These are phyloP conservation scores for Lutra lutra DNA, from an alignment of 2,797 vertebrate genomes.

Conservation along the genomic window DNA sequence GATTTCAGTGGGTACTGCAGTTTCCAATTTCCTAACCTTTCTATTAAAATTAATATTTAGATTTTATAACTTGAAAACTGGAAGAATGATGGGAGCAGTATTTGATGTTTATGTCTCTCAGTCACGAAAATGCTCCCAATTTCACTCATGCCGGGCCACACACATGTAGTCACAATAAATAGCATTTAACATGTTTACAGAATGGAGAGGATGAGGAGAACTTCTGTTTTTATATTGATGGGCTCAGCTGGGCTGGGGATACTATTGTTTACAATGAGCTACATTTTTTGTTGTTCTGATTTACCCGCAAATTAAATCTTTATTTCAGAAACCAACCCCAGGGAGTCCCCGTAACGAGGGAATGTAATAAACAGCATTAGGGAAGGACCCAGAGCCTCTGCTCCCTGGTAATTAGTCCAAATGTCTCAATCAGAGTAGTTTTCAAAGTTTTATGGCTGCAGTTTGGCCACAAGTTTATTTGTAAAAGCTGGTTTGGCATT, in stretches of 20 bases:
- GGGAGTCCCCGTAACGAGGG: constrained; percentile 87
- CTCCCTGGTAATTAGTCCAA: constrained; percentile 85
- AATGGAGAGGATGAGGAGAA: constrained; percentile 89
- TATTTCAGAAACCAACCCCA: constrained; percentile 88
- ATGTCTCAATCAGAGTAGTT: constrained; percentile 86
- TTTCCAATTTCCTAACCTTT: constrained; percentile 85
- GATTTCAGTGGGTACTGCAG: constrained; percentile 74
- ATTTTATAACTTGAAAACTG: constrained; percentile 86
- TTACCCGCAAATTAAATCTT: constrained; percentile 89
- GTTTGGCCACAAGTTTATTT: constrained; percentile 87
- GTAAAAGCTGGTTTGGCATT: constrained; percentile 85
- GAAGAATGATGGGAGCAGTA: constrained; percentile 86
- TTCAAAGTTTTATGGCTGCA: constrained; percentile 85
- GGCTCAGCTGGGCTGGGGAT: constrained; percentile 89
- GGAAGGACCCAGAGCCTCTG: constrained; percentile 78
- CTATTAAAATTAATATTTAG: constrained; percentile 92
- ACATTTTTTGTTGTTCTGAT: constrained; percentile 91
- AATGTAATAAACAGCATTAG: constrained; percentile 89
- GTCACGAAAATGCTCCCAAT: constrained; percentile 91
- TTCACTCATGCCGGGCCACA: constrained; percentile 89
- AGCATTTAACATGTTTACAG: constrained; percentile 96
- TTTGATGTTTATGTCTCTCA: constrained; percentile 90
- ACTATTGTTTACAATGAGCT: constrained; percentile 90
- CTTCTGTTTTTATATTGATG: constrained; percentile 91
- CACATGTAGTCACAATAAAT: constrained; percentile 94